These are phyloP conservation scores for Gymnogyps californianus DNA, from an alignment of 2,113 vertebrate genomes.

Conservation along the genomic window DNA sequence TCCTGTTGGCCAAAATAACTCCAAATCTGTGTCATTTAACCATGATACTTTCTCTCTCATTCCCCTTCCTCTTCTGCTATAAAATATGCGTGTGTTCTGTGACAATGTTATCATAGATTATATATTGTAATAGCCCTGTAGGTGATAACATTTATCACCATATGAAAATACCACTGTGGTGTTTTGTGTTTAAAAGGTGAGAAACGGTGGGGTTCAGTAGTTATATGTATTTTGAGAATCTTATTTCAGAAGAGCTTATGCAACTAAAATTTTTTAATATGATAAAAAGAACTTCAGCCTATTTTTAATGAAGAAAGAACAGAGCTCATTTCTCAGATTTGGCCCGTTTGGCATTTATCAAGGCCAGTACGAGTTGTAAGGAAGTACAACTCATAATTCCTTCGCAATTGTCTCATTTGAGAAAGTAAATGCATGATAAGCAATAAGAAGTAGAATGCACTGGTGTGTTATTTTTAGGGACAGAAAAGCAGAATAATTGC, in stretches of 20 bases:
- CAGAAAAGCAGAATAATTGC: neutral
- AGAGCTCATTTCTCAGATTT: neutral
- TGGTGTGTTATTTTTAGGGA: constrained; percentile 20
- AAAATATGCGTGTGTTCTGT: neutral
- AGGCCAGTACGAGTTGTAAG: neutral
- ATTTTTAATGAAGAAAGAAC: neutral
- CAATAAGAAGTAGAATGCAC: neutral
- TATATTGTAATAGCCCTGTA: neutral
- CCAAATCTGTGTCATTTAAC: neutral
- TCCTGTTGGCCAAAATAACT: neutral
- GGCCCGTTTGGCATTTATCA: neutral
- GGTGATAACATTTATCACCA: neutral
- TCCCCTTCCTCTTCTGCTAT: neutral
- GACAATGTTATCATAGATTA: neutral
- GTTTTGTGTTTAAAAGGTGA: constrained; percentile 23
- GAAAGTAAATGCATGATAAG: neutral
- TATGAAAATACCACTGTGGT: neutral
- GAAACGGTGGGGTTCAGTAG: neutral
- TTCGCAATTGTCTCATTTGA: neutral
- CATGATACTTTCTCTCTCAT: neutral
- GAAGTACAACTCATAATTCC: neutral
- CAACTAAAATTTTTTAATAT: neutral
- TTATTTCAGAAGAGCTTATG: neutral
- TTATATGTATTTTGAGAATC: constrained; percentile 1
- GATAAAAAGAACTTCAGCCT: neutral